Percentiles rank a stretch among this genome's conserved stretches.
Evolutionary conservation across 2,888 invertebrate genomes (phyloP).

Genomic region (Pristionchus arcanus): DNA sequence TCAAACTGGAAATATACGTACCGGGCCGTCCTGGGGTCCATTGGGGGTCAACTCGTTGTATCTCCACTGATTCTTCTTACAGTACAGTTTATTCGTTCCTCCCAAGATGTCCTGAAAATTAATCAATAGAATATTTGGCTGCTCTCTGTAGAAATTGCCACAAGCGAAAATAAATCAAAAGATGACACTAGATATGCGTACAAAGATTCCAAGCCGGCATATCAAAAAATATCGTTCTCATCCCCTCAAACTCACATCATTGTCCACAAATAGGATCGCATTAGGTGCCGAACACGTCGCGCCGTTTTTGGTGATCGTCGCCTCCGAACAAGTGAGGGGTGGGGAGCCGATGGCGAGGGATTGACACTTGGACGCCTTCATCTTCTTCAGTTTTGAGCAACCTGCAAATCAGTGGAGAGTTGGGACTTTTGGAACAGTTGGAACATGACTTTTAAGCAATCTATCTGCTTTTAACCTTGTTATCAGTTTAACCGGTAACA

Average conservation of each 20-base stretch:
- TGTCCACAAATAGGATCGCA: neutral
- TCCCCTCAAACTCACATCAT: neutral
- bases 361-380: neutral
- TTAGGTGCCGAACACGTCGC: neutral
- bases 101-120: neutral
- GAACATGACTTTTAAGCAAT: neutral
- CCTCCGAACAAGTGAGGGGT: neutral
- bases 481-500: too few relatives aligned
- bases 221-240: too few relatives aligned
- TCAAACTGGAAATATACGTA: too few relatives aligned
- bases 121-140: too few relatives aligned
- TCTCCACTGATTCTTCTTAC: neutral
- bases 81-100: neutral
- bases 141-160: too few relatives aligned
- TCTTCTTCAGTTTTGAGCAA: neutral
- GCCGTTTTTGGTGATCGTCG: neutral
- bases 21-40: too few relatives aligned
- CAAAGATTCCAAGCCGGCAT: too few relatives aligned
- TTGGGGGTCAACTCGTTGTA: neutral
- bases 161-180: too few relatives aligned
- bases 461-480: too few relatives aligned
- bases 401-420: neutral
- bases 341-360: neutral
- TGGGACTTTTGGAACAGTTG: neutral
- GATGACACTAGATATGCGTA: too few relatives aligned